Percentiles rank a stretch among this genome's conserved stretches.
Conservation (phyloP, 2,888 invertebrate genomes). For the Drosophila imparisetae region DNA sequence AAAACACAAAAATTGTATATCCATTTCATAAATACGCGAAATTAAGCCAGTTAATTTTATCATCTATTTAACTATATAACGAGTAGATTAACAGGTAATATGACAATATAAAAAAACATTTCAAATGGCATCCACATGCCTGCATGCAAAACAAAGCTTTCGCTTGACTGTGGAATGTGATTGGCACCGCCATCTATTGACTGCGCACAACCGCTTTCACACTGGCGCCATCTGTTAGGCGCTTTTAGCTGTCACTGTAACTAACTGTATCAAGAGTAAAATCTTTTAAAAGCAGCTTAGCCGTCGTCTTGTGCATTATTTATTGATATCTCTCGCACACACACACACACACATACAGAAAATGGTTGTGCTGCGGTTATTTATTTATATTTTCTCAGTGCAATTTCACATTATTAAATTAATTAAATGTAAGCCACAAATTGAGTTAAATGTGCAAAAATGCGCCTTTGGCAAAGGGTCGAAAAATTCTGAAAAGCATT, state of each 20-base stretch:
- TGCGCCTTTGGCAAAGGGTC: slow-evolving; percentile 47
- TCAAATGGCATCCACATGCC: slow-evolving; percentile 28
- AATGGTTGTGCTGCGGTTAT: slow-evolving; percentile 49
- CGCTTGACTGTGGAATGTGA: slow-evolving; percentile 52
- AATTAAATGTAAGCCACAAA: slow-evolving; percentile 81
- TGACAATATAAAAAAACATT: background rate
- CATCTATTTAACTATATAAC: background rate
- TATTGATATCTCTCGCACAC: slow-evolving; percentile 28
- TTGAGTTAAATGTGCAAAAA: slow-evolving; percentile 78
- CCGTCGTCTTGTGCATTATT: slow-evolving; percentile 38
- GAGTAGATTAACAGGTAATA: background rate
- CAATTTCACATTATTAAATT: slow-evolving; percentile 75
- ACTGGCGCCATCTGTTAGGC: slow-evolving; percentile 60
- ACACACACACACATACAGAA: slow-evolving; percentile 10
- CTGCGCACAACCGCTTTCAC: background rate
- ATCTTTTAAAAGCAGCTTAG: slow-evolving; percentile 16
- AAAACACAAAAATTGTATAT: too few relatives aligned
- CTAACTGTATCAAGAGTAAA: background rate
- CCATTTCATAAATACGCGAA: background rate
- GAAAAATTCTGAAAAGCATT: slow-evolving; percentile 30
- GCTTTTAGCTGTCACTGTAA: slow-evolving; percentile 25
- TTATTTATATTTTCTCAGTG: slow-evolving; percentile 26
- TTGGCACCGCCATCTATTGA: slow-evolving; percentile 52
- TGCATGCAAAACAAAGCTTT: slow-evolving; percentile 47
- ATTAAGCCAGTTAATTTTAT: background rate